Conservation (phyloP, 2,888 invertebrate species). For the Chrysolina haemoptera region DNA sequence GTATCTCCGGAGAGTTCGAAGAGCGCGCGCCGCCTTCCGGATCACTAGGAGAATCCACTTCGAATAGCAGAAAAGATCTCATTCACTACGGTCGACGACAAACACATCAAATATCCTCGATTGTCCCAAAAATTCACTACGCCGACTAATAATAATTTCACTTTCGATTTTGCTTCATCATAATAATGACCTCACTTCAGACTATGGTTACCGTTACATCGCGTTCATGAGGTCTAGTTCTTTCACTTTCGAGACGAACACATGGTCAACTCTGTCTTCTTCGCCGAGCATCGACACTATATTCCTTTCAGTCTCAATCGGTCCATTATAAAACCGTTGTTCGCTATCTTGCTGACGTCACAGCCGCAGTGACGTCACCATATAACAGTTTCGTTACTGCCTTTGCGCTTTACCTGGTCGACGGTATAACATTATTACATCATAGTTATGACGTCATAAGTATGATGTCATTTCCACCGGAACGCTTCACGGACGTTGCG, state of each 20-base stretch:
- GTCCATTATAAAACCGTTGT: conserved; percentile 68
- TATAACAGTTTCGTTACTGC: conserved; percentile 61
- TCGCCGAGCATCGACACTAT: conserved; percentile 64
- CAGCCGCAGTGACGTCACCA: conserved; percentile 65
- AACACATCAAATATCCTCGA: conserved; percentile 17
- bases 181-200: conserved; percentile 10
- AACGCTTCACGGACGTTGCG: conserved; percentile 31
- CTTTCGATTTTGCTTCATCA: conserved; percentile 12
- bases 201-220: conserved; percentile 19
- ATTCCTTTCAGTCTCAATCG: conserved; percentile 67
- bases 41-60: conserved; percentile 67
- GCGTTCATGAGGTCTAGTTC: conserved; percentile 20
- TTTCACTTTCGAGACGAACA: conserved; percentile 12
- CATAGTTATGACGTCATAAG: conserved; percentile 55
- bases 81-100: conserved; percentile 40
- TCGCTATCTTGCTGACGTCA: conserved; percentile 64
- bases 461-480: conserved; percentile 42
- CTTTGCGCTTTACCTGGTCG: conserved; percentile 54
- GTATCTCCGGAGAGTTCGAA: conserved; percentile 62
- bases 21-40: conserved; percentile 62
- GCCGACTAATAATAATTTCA: background rate
- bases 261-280: conserved; percentile 56
- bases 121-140: background rate
- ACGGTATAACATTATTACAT: conserved; percentile 46
- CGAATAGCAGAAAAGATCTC: conserved; percentile 58